Evolutionary conservation across 2,888 invertebrate species (phyloP), one percentile per base, ranked within the genome.

Genomic region (Rhodophaea formosa): DNA sequence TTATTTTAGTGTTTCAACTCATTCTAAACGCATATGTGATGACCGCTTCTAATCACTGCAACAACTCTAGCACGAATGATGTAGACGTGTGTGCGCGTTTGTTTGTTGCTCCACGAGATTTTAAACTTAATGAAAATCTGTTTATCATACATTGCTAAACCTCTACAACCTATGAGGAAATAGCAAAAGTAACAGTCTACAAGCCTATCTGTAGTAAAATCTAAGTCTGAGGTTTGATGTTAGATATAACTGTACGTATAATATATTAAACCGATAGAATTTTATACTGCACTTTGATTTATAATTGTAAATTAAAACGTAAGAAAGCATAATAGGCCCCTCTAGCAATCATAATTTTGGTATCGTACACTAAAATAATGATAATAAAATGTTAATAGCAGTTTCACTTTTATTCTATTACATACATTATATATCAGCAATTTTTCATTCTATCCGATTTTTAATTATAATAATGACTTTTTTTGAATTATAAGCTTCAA

Each of bases 1-100:
- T 71, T 72, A 67, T 69, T 71, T 74, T 70, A 70, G 69, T 65
- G 67, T 71, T 69, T 65, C 63, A 66, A 68, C 67, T 67, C 66
- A 65, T 68, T 66, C 67, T 61, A 66, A 69, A 59, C 63, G 59
- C 62, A 64, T 63, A 62, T 66, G 59, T 63, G 68, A 69, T 74
- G 66, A 70, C 60, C 47, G 59, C 63, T 68, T 65, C 8, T 43
- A 43, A 43, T 43, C 8, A 10, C 39, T 23, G 17, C 12, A 39
- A 42, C 8, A 29, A 29, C 47, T 30, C 29, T 30, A 29, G 14
- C 43, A 43, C 10, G n/a, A 43, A 17, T 12, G 15, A 5, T 12
- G 16, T 35, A 14, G 8, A n/a, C 8, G 53, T 43, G 29, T 53
- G 53, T 8, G 43, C 12, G 47, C 8, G 17, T 47, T 29, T 47